Evolutionary conservation across 2,113 vertebrate species (phyloP), one percentile per base, ranked within the genome.

Genomic region (Serilophus lunatus): DNA sequence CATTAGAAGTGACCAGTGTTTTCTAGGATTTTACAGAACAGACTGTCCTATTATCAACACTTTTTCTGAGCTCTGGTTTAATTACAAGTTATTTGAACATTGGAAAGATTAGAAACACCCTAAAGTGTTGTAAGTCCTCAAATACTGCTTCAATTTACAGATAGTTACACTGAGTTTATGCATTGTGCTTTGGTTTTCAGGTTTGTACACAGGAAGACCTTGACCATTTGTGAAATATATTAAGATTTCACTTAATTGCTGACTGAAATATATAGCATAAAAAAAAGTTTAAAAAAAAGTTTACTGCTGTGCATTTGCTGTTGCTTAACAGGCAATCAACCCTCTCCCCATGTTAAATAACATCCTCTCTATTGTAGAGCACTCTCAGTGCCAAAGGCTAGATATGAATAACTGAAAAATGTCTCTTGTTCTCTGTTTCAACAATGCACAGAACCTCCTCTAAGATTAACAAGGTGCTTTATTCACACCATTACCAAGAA

Each of bases 401-500:
- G 23, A 17, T 56, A 36, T 8, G 10, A 76, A 26, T 40, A 49
- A 38, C 51, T 40, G 17, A 81, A 44, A 65, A 68, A 50, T 40
- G 7, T 51, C 42, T 72, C 20, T 29, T 1, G 1, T 5, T 47
- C 1, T 80, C 7, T n/a, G 2, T 33, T 74, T 88, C 45, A 80
- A 25, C 25, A 63, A 10, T 50, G 74, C 74, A 57, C 11, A 65
- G 36, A 65, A 64, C 38, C 18, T 65, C 13, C 38, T 59, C 20
- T 11, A 23, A 44, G 28, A 19, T 0, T 1, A 38, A 26, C 31
- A 4, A 3, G 2, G 5, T 49, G 7, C 14, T 70, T 81, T 51
- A 31, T 63, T 54, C 56, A 70, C 5, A 1, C 0, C 0, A 1
- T 26, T 95, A 31, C 79, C 5, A 1, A 44, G 64, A 96, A 96